Evolutionary conservation across 2,797 vertebrate species (phyloP), one percentile per base, ranked within the genome.

Genomic region (Varecia variegata): DNA sequence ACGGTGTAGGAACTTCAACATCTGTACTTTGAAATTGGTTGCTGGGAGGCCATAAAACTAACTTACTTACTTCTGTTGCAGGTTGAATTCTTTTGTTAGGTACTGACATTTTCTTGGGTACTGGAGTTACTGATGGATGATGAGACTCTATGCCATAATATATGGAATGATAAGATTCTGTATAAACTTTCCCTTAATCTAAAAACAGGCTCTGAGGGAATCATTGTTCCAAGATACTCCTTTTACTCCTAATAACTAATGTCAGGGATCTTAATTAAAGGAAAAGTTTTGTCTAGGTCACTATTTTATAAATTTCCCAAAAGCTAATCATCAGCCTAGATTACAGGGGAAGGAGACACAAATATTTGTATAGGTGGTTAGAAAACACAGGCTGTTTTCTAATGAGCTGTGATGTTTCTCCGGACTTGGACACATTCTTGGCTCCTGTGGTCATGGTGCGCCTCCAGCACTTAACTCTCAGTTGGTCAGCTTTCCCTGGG

Each of bases 291-390:
- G 40, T 80, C 67, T 86, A 93, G 74, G 90, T 87, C 71, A 32
- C 23, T 45, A 20, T 38, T 70, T 76, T 82, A 43, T 52, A 40
- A 65, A 80, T 96, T 95, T 68, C 32, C 67, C 92, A 50, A 73
- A 58, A 47, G 32, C 54, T 91, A 95, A 89, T 89, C 89, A 82
- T 80, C 77, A 85, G 90, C 14, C 56, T 60, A 40, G 71, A 77
- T 88, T 62, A 68, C 15, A 56, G 79, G 54, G 62, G 40, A 89
- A 80, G 88, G 76, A 89, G 70, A 80, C 74, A 62, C 56, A 95
- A 32, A 92, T 93, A 93, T 95, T 97, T 97, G 87, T 54, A 52
- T 91, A 94, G 92, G 88, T 97, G 71, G 85, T 73, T 76, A 96
- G 80, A 84, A 95, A 88, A 56, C 82, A 71, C 20, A 91, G 83